These are phyloP conservation scores for Oreocharis arfaki DNA, from an alignment of 2,113 vertebrate genomes.

Conservation along the genomic window DNA sequence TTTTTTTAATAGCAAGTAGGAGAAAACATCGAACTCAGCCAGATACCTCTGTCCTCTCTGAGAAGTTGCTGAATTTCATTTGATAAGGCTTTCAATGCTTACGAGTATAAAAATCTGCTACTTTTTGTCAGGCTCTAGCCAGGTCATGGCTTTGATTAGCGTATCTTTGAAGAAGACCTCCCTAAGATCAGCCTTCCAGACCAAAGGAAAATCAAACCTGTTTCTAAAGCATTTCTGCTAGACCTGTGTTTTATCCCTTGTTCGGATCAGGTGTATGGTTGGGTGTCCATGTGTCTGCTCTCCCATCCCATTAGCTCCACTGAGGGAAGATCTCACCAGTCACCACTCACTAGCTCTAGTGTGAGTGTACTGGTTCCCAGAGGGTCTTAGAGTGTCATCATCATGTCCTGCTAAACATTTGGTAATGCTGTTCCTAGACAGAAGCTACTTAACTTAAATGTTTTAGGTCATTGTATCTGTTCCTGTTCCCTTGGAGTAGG, in stretches of 20 bases:
- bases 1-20: background rate
- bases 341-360: background rate
- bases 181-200: background rate
- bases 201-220: background rate
- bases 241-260: background rate
- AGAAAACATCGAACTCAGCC: background rate
- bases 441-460: background rate
- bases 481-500: background rate
- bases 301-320: rapidly evolving
- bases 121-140: background rate
- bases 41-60: background rate
- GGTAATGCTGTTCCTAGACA: background rate
- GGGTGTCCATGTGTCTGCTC: background rate
- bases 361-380: background rate
- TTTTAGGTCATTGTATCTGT: background rate
- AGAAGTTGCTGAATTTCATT: background rate
- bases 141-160: background rate
- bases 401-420: background rate
- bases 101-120: background rate
- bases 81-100: background rate
- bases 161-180: background rate
- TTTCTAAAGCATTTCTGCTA: background rate
- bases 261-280: background rate
- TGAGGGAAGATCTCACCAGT: background rate
- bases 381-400: background rate